Evolutionary conservation across 2,888 invertebrate genomes (phyloP), one percentile per base, ranked within the genome.

Genomic region (Cynaeus angustus): DNA sequence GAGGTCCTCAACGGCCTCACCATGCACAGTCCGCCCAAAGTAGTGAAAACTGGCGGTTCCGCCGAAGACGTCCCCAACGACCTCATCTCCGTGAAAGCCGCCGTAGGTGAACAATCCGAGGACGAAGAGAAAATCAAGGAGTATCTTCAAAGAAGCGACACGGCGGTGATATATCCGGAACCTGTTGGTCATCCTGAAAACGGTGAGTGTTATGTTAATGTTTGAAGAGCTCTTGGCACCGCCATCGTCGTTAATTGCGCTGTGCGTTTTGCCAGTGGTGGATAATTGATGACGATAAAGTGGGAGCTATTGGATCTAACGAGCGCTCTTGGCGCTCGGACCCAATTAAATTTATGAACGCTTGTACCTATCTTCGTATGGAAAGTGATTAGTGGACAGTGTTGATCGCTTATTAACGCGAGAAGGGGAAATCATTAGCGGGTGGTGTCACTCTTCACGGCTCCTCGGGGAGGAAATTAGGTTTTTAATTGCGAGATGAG

Each of bases 121-220:
- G 84, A 85, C 53, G 84, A 85, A 41, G 85, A 85, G 50, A 83
- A 83, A 73, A 85, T 87, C 45, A 81, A 85, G 73, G 86, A 87
- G 77, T 85, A 86, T 77, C 82, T 88, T 77, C 83, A 83, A 72
- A 81, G 87, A 66, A 85, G 85, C 68, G 87, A 88, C 78, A 88
- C 88, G 3, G 87, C 87, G 13, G 86, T 88, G 70, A 87, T 88
- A 72, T 88, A 84, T 77, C 86, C 87, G 8, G 86, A 87, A 74
- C 83, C 86, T 6, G 85, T 85, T 69, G 84, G 83, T 55, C 72
- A 72, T 8, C 14, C 64, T 38, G 72, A 64, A 26, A 74, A 70
- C 45, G 74, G 74, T 75, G 59, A 74, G 74, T 68, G 59, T 13
- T 46, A 53, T 74, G 70, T 75, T 74, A 74, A 76, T 73, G 72